Conservation (phyloP, 1,140 invertebrate species). For the Aphaenogaster floridana region DNA sequence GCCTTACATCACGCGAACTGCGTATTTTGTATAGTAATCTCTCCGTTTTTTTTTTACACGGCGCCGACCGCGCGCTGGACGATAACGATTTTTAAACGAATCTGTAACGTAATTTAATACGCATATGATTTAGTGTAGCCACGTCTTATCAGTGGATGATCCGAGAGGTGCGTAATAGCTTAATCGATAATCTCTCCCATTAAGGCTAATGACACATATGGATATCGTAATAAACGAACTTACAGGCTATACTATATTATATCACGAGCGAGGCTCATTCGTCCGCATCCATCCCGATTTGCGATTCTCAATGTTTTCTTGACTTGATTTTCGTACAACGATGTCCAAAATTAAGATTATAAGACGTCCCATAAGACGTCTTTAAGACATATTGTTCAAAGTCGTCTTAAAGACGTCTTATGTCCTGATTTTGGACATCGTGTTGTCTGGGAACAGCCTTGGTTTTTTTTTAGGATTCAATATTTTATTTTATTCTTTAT, state of each 20-base stretch:
- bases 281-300: conserved; percentile 19
- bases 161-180: conserved; percentile 60
- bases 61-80: not conserved
- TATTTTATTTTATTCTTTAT: not conserved
- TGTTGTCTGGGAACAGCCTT: no score
- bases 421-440: no score
- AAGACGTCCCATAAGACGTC: no score
- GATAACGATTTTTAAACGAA: conserved; percentile 72
- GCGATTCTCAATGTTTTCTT: not conserved
- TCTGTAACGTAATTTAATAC: conserved; percentile 75
- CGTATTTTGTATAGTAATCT: conserved; percentile 73
- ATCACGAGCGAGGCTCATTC: conserved; percentile 24
- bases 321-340: not conserved
- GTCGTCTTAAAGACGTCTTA: no score
- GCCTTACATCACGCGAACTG: conserved; percentile 43
- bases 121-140: conserved; percentile 77
- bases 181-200: conserved; percentile 74
- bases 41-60: conserved; percentile 34
- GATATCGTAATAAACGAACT: conserved; percentile 80
- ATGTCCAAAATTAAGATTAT: no score
- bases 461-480: not conserved
- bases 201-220: conserved; percentile 80
- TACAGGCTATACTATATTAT: conserved; percentile 68
- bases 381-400: no score
- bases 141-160: conserved; percentile 62